A percentile compares a stretch with the other conserved stretches of the same genome.
Conservation (phyloP, 2,797 vertebrate genomes). For the Varecia variegata region DNA sequence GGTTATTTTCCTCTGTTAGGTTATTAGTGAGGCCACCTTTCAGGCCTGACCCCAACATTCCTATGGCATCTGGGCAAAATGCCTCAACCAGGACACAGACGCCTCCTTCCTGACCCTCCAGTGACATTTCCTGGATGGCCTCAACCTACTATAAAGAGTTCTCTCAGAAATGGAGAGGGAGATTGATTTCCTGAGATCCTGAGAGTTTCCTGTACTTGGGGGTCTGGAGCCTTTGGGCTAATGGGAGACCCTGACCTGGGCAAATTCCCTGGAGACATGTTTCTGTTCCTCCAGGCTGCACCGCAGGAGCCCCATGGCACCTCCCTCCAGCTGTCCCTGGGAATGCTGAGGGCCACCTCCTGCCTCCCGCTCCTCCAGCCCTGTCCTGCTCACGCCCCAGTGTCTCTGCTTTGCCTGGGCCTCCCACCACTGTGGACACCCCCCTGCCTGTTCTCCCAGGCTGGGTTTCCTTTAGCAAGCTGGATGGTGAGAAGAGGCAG, state of each 20-base stretch:
- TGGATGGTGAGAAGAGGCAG: too few relatives aligned
- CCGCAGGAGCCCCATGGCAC: accelerated
- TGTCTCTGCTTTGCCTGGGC: neutral
- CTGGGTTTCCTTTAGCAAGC: neutral
- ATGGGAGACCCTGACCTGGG: too few relatives aligned
- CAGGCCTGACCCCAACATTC: neutral
- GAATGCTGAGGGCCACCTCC: neutral
- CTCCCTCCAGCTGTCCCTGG: neutral
- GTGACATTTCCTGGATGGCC: too few relatives aligned
- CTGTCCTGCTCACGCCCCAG: neutral
- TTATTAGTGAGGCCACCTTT: too few relatives aligned
- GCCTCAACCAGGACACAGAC: neutral
- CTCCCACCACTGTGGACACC: neutral
- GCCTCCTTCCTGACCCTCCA: neutral
- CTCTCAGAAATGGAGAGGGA: too few relatives aligned
- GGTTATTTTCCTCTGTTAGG: too few relatives aligned
- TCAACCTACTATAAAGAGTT: too few relatives aligned
- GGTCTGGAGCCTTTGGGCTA: too few relatives aligned
- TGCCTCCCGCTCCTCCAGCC: neutral
- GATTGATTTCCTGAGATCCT: too few relatives aligned
- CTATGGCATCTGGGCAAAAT: neutral
- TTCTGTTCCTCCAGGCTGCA: neutral
- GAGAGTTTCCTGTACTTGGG: too few relatives aligned
- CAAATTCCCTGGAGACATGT: neutral
- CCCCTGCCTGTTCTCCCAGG: neutral